These are phyloP conservation scores for Synanthedon myopaeformis DNA, from an alignment of 2,888 invertebrate genomes.

Conservation along the genomic window DNA sequence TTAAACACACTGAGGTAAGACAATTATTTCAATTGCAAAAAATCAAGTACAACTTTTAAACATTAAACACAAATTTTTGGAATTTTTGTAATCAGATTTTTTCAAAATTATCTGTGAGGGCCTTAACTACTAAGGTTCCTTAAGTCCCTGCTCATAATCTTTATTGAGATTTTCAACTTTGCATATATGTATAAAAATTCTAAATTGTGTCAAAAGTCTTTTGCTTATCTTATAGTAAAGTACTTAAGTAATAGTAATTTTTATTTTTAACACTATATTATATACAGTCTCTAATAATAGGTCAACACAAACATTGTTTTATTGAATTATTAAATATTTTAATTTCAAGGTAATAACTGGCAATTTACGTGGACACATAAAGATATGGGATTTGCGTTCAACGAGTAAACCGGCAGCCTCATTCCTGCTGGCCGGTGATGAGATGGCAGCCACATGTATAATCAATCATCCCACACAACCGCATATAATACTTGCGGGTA, in stretches of 20 bases:
- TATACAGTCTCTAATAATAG: too few relatives aligned
- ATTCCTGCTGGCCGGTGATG: conserved; percentile 81
- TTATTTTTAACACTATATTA: too few relatives aligned
- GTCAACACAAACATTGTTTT: too few relatives aligned
- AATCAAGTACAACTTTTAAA: too few relatives aligned
- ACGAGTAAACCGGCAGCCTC: conserved; percentile 74
- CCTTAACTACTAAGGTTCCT: not conserved
- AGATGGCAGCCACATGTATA: conserved; percentile 80
- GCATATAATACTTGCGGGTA: conserved; percentile 85
- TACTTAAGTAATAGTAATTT: too few relatives aligned
- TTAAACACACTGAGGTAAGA: conserved; percentile 72
- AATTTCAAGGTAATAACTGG: conserved; percentile 78
- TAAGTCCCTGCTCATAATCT: too few relatives aligned
- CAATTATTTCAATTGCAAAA: not conserved
- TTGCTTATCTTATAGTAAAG: too few relatives aligned
- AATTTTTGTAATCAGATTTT: not conserved
- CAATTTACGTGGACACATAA: conserved; percentile 90
- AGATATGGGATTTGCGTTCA: conserved; percentile 86
- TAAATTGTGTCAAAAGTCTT: too few relatives aligned
- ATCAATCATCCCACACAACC: conserved; percentile 89
- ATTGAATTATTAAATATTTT: not conserved
- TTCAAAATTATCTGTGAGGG: not conserved
- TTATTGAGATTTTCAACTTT: too few relatives aligned
- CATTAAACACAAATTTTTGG: not conserved
- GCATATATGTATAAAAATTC: too few relatives aligned